A percentile compares a stretch with the other conserved stretches of the same genome.
These are phyloP conservation scores for Dendrocincla fuliginosa DNA, from an alignment of 2,797 vertebrate species.

Conservation along the genomic window DNA sequence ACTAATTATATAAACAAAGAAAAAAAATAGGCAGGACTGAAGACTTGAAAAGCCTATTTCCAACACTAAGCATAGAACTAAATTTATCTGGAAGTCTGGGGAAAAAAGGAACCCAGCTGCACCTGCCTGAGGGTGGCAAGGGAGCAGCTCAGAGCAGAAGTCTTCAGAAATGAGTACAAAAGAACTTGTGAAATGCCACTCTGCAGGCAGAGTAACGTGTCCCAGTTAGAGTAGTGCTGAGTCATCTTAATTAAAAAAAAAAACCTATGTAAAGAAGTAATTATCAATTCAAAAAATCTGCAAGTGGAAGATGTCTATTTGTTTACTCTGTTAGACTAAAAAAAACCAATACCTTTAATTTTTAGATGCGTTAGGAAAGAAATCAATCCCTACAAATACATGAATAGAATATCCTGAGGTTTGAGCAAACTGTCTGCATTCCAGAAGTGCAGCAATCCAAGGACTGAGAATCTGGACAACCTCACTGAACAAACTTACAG, in stretches of 20 bases:
- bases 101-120: not conserved
- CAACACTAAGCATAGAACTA: not conserved
- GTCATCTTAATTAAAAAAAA: not conserved
- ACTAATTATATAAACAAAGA: not conserved
- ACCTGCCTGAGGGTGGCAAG: not conserved
- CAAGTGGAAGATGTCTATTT: not conserved
- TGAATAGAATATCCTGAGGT: not conserved
- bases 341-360: not conserved
- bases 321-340: not conserved
- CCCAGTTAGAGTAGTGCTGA: not conserved
- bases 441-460: not conserved
- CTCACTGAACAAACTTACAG: not conserved
- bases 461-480: not conserved
- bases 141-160: not conserved
- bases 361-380: not conserved
- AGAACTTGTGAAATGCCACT: not conserved
- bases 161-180: not conserved
- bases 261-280: not conserved
- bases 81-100: not conserved
- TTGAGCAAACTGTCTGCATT: not conserved
- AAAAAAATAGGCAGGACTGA: not conserved
- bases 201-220: not conserved
- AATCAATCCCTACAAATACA: not conserved
- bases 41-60: not conserved
- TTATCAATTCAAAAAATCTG: not conserved